These are phyloP conservation scores for Vidua macroura DNA, from an alignment of 2,113 vertebrate genomes.

Conservation along the genomic window DNA sequence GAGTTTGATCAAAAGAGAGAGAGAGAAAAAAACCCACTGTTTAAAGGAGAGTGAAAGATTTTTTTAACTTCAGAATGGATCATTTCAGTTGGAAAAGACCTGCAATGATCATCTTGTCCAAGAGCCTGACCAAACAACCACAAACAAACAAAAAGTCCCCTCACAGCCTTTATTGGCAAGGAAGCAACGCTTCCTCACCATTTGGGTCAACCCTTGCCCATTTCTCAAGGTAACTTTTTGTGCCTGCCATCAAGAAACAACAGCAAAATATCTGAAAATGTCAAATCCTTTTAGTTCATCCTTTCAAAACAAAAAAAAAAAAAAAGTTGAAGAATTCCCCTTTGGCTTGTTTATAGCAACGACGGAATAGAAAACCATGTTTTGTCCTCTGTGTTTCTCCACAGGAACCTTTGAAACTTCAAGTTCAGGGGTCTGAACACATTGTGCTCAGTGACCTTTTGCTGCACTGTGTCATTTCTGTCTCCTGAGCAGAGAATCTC, in stretches of 20 bases:
- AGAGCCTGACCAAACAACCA: neutral
- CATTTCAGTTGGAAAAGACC: neutral
- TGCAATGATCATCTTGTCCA: neutral
- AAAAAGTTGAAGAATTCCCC: neutral
- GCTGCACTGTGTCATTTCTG: neutral
- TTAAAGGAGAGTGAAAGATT: neutral
- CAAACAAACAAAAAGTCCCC: neutral
- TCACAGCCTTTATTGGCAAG: neutral
- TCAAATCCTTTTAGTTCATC: neutral
- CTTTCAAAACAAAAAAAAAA: neutral
- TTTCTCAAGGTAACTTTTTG: neutral
- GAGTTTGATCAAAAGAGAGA: neutral
- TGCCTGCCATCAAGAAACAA: neutral
- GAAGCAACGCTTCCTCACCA: neutral
- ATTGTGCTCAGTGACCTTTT: slow-evolving; percentile 45
- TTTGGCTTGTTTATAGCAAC: neutral
- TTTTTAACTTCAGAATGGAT: neutral
- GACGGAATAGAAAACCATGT: neutral
- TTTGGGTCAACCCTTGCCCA: neutral
- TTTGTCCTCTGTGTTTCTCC: neutral
- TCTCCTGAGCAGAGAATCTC: neutral
- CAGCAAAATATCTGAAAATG: slow-evolving; percentile 23
- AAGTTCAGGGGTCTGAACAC: slow-evolving; percentile 10
- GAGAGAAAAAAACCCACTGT: neutral
- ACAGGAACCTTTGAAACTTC: neutral